Percentiles rank a stretch among this genome's conserved stretches.
phyloP scores from a whole-genome alignment of 2,888 invertebrate species.

The Stenolophus ochropezus region DNA sequence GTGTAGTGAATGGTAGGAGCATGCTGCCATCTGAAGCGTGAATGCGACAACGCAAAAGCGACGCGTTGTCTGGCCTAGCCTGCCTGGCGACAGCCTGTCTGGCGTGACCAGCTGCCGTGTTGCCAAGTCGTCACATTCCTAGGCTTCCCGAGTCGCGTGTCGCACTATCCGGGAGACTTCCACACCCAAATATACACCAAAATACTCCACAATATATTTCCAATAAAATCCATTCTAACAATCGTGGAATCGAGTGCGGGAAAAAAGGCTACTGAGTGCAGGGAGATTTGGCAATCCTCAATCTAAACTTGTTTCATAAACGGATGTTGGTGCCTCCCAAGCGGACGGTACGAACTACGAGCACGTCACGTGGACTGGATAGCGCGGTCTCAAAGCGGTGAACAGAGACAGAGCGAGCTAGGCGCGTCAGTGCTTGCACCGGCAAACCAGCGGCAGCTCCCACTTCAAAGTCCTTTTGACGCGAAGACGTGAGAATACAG shows the following conservation, averaged over 20 bases:
- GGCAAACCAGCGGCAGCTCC: constrained; percentile 73
- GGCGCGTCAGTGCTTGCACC: constrained; percentile 55
- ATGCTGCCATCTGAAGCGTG: constrained; percentile 53
- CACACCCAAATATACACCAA: neutral
- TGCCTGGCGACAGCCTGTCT: constrained; percentile 96
- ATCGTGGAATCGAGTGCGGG: neutral
- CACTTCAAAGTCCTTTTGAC: constrained; percentile 79
- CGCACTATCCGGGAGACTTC: no score
- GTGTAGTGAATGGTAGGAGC: neutral
- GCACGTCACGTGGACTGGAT: constrained; percentile 70
- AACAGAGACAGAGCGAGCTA: constrained; percentile 59
- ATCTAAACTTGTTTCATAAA: constrained; percentile 83
- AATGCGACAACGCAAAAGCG: constrained; percentile 73
- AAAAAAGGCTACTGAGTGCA: constrained; percentile 35
- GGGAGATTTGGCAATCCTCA: constrained; percentile 75
- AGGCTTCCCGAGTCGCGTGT: neutral
- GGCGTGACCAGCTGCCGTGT: constrained; percentile 84
- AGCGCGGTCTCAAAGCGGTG: constrained; percentile 65
- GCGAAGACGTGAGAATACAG: constrained; percentile 81
- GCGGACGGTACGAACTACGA: constrained; percentile 70
- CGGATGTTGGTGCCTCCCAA: constrained; percentile 79
- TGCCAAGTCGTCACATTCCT: constrained; percentile 78
- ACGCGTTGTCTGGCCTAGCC: constrained; percentile 87
- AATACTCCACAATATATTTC: neutral
- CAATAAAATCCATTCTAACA: neutral